Conservation (phyloP, 2,113 vertebrate species). For the Chlorodrepanis virens region DNA sequence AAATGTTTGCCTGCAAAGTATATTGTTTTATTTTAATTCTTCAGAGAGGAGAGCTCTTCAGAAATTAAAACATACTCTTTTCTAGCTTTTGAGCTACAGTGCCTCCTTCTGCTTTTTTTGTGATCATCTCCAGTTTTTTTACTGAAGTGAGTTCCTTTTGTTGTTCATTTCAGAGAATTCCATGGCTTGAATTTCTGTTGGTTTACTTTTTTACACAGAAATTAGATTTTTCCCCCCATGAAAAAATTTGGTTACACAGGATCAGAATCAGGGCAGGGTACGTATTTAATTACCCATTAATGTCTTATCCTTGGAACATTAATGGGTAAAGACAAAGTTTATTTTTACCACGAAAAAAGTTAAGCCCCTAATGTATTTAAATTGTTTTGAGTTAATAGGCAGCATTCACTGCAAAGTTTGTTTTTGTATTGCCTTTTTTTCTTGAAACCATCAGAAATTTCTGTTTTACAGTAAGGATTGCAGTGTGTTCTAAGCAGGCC, state of each 20-base stretch:
- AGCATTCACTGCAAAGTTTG: conserved; percentile 40
- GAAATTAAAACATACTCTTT: neutral
- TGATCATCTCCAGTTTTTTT: neutral
- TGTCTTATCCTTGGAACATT: neutral
- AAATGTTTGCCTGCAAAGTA: neutral
- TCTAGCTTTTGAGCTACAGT: neutral
- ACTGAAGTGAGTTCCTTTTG: neutral
- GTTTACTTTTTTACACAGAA: neutral
- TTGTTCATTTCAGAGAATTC: conserved; percentile 25
- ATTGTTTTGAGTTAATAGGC: conserved; percentile 1
- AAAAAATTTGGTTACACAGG: neutral
- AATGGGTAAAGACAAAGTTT: conserved; percentile 33
- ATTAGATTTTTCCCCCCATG: neutral
- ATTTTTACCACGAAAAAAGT: neutral
- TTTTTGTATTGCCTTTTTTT: conserved; percentile 34
- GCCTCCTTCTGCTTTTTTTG: neutral
- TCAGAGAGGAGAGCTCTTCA: neutral
- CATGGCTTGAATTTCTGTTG: neutral
- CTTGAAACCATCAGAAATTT: conserved; percentile 57
- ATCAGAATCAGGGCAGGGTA: neutral
- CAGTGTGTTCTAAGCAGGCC: conserved; percentile 41
- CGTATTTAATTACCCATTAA: neutral
- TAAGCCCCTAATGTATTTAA: conserved; percentile 17
- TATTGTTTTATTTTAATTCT: neutral
- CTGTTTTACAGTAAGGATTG: conserved; percentile 44